A percentile compares a stretch with the other conserved stretches of the same genome.
phyloP scores from a whole-genome alignment of 2,113 vertebrate species.

The Pachypanchax playfairii region DNA sequence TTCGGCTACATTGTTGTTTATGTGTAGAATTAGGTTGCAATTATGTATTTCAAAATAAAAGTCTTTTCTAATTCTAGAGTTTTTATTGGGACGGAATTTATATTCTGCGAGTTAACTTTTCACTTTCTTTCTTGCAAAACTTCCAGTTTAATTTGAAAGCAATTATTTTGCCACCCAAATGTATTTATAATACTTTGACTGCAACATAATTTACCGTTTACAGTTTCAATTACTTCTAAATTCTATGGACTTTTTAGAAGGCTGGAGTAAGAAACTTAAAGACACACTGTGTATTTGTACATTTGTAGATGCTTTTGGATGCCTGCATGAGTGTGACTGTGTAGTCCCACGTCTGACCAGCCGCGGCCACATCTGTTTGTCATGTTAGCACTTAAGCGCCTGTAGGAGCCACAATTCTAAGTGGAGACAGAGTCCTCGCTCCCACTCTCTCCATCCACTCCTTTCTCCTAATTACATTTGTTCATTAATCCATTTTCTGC shows the following conservation, averaged over 20 bases:
- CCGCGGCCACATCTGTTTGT: slow-evolving; percentile 79
- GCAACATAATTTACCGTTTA: not conserved
- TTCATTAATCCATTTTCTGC: slow-evolving; percentile 81
- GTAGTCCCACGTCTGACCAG: slow-evolving; percentile 54
- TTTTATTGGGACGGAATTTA: too few species aligned
- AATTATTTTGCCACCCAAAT: not conserved
- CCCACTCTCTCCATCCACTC: slow-evolving; percentile 68
- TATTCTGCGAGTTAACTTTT: too few species aligned
- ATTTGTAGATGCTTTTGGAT: slow-evolving; percentile 14
- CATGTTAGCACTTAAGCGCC: slow-evolving; percentile 80
- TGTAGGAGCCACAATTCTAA: slow-evolving; percentile 72
- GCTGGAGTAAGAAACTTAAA: not conserved
- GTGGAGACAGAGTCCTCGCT: slow-evolving; percentile 78
- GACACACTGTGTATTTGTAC: not conserved
- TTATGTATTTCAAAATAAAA: too few species aligned
- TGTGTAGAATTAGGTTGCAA: not conserved
- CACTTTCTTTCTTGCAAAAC: too few species aligned
- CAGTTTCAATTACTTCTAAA: not conserved
- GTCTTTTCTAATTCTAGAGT: too few species aligned
- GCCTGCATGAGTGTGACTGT: slow-evolving; percentile 7
- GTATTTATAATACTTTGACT: not conserved
- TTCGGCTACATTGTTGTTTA: not conserved
- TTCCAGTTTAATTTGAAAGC: too few species aligned
- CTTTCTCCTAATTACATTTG: slow-evolving; percentile 80
- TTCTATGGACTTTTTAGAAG: slow-evolving; percentile 8